A percentile compares a stretch with the other conserved stretches of the same genome.
phyloP scores from a whole-genome alignment of 2,113 vertebrate genomes.

The Hystrix cristata region DNA sequence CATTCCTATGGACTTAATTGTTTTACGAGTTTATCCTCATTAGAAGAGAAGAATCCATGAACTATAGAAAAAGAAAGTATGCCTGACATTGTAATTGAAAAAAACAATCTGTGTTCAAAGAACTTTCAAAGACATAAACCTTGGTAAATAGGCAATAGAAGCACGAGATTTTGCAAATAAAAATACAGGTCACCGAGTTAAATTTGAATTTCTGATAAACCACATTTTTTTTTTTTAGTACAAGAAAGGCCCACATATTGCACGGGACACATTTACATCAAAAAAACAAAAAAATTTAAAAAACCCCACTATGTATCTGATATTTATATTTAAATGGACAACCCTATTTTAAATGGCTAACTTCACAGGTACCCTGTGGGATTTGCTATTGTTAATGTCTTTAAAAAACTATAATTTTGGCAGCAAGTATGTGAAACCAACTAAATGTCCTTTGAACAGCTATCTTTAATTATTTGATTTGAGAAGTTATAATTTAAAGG shows the following conservation, averaged over 20 bases:
- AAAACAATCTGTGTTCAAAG: background rate
- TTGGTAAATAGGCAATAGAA: background rate
- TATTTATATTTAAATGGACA: constrained; percentile 31
- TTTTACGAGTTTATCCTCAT: background rate
- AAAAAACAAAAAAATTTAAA: background rate
- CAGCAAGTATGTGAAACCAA: background rate
- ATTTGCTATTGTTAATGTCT: background rate
- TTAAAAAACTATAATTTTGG: constrained; percentile 60
- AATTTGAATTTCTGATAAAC: constrained; percentile 41
- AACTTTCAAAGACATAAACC: background rate
- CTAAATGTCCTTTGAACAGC: constrained; percentile 73
- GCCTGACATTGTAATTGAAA: background rate
- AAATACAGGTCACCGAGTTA: background rate
- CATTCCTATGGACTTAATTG: background rate
- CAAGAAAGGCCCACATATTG: background rate
- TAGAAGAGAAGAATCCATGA: background rate
- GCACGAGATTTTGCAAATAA: constrained; percentile 8
- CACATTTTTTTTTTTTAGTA: background rate
- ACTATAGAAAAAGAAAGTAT: background rate
- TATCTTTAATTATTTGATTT: constrained; percentile 76
- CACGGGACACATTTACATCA: background rate
- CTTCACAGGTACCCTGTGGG: background rate
- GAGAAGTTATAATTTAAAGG: constrained; percentile 63
- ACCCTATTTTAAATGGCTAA: constrained; percentile 38
- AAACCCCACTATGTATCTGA: background rate